Evolutionary conservation across 2,113 vertebrate species (phyloP).

Genomic region (Cnemophilus loriae): DNA sequence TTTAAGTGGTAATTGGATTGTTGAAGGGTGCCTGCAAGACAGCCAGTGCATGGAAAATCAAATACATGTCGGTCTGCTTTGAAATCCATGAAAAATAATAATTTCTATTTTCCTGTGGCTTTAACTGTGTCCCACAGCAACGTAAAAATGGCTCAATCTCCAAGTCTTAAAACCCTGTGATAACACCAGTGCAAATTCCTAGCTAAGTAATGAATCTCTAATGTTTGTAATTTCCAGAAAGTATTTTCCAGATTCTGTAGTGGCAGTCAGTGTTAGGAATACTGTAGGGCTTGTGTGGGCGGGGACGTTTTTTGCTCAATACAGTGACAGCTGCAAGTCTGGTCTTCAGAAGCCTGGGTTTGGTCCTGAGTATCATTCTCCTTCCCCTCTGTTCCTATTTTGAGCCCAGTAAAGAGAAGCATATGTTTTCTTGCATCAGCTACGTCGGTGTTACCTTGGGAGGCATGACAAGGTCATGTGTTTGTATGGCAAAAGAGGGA

Average conservation of each 20-base stretch:
- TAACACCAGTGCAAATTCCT: neutral
- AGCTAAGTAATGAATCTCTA: neutral
- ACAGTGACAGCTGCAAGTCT: neutral
- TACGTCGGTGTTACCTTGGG: conserved; percentile 32
- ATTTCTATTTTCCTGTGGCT: neutral
- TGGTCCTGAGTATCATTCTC: neutral
- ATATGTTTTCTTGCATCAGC: conserved; percentile 48
- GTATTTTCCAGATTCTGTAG: neutral
- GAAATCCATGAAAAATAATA: conserved; percentile 9
- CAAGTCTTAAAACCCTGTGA: neutral
- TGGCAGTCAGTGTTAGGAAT: neutral
- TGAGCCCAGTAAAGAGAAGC: conserved; percentile 37
- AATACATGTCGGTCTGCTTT: neutral
- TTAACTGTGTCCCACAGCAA: neutral
- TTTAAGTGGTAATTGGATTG: conserved; percentile 7
- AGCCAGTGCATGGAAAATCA: neutral
- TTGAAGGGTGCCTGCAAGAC: neutral
- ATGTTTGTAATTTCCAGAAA: neutral
- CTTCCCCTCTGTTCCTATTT: conserved; percentile 1
- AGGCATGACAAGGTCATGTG: conserved; percentile 29
- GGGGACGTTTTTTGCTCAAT: neutral
- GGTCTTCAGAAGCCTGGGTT: neutral
- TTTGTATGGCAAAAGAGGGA: conserved; percentile 7
- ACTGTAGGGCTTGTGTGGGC: neutral
- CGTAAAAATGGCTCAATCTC: neutral